Conservation (phyloP, 2,113 vertebrate genomes). For the Oryzias javanicus region DNA sequence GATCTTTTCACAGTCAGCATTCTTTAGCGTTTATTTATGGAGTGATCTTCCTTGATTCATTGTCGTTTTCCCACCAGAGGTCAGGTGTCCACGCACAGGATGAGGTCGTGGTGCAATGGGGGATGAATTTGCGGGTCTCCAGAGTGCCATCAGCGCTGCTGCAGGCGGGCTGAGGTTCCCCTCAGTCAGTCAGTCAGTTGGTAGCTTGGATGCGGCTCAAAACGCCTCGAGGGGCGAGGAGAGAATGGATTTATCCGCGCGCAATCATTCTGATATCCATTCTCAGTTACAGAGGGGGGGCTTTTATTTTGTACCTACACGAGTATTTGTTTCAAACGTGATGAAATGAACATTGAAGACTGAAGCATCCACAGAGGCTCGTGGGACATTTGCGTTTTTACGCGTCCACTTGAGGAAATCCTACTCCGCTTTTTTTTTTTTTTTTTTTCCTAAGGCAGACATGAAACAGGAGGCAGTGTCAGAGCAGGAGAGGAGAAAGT, state of each 20-base stretch:
- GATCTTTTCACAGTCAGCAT: not conserved
- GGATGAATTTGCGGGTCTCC: slow-evolving; percentile 18
- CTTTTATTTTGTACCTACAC: not conserved
- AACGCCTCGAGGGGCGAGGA: slow-evolving; percentile 1
- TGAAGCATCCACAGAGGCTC: slow-evolving; percentile 1
- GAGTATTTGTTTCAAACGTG: not conserved
- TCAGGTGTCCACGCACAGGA: slow-evolving; percentile 43
- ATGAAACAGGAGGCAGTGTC: slow-evolving; percentile 23
- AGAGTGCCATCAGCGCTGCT: slow-evolving; percentile 16
- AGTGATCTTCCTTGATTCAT: not conserved
- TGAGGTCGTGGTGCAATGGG: slow-evolving; percentile 20
- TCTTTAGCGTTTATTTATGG: not conserved
- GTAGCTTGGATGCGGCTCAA: not conserved
- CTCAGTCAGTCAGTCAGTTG: slow-evolving; percentile 9
- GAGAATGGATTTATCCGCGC: slow-evolving; percentile 19
- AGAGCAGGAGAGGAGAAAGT: slow-evolving; percentile 22
- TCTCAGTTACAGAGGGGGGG: too few species aligned
- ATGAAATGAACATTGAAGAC: not conserved
- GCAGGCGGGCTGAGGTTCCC: slow-evolving; percentile 23
- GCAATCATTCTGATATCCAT: too few species aligned
- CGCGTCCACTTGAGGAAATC: slow-evolving; percentile 1
- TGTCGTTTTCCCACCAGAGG: not conserved
- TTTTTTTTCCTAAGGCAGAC: not conserved
- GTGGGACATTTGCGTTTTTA: slow-evolving; percentile 4
- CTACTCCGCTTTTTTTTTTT: not conserved